Evolutionary conservation across 2,888 invertebrate species (phyloP), one percentile per base, ranked within the genome.

Genomic region (Dinocampus coccinellae): DNA sequence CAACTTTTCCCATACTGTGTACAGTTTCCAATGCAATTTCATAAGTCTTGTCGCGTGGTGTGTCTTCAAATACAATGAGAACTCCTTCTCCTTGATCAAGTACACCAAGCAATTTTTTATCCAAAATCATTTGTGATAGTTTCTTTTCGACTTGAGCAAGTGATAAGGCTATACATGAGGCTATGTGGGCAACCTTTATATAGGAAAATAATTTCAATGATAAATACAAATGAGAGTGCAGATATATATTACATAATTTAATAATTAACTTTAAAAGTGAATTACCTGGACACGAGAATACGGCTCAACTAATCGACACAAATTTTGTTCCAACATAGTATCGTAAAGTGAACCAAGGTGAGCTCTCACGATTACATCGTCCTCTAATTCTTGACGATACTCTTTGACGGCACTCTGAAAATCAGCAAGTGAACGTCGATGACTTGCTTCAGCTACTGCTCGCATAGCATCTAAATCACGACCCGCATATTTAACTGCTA

Each of bases 1-100:
- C 98, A 84, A 99, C 99, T 92, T 98, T 98, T 83, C 98, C 97
- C 97, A 99, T 98, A 89, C 96, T 97, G 88, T 98, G 97, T 88
- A 99, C 97, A 75, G 98, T 98, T 88, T 97, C 97, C 86, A 99
- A 90, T 70, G 98, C 97, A 84, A 96, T 95, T 90, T 97, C 98
- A 84, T 99, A 99, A 22, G 99, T 99, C 88, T 97, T 97, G 88
- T 99, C 99, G 72, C 95, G 93, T 60, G 94, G 93, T 71, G 95
- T 94, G 86, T 97, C 97, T 87, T 99, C 99, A 88, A 98, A 99
- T 52, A 99, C 97, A 83, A 99, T 97, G 76, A 99, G 90, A 66
- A 99, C 97, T 74, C 99, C 99, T 88, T 96, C 97, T 73, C 98
- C 99, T 89, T 99, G 99, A 89, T 99, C 99, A 79, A 99, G 91